Evolutionary conservation across 2,113 vertebrate genomes (phyloP), one percentile per base, ranked within the genome.

Genomic region (Protobothrops flavoviridis): DNA sequence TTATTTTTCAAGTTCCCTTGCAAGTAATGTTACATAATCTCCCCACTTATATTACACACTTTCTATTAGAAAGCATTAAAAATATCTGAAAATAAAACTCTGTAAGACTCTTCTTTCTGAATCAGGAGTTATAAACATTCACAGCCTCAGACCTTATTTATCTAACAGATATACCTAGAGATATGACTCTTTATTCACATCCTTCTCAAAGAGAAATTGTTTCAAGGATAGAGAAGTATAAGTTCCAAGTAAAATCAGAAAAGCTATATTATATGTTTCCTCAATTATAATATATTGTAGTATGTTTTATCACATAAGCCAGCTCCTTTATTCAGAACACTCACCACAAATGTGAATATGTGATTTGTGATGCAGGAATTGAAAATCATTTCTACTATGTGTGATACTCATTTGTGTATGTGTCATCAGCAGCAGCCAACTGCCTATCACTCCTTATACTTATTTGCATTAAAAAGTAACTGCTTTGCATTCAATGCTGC

Each of bases 381-480:
- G 59, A 92, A 92, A 88, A 88, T 69, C 29, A 64, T 92, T 85
- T 26, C 53, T 91, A 57, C 74, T 21, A 56, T 86, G 56, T 85
- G 33, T 85, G 81, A 86, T 86, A 85, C 24, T 57, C 53, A 86
- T 57, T 57, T 85, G 29, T 85, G 10, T 57, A 33, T 48, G 39
- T 43, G 26, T 55, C 48, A 13, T 86, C 53, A 59, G 20, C 53
- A 86, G 39, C 39, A 91, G 55, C 74, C 74, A 91, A 59, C 45
- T 57, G 53, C 81, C 39, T 91, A 52, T 74, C 81, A 86, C 91
- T 55, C 57, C 91, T 91, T 86, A 86, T 86, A 39, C 81, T 86
- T 91, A 91, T 86, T 86, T 91, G 91, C 81, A 86, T 86, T 88
- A 88, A 87, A 87, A 87, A 92, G 56, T 87, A 92, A 92, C 81